phyloP scores from a whole-genome alignment of 92 coral and sea anemone genomes.

The Siderastrea radians region DNA sequence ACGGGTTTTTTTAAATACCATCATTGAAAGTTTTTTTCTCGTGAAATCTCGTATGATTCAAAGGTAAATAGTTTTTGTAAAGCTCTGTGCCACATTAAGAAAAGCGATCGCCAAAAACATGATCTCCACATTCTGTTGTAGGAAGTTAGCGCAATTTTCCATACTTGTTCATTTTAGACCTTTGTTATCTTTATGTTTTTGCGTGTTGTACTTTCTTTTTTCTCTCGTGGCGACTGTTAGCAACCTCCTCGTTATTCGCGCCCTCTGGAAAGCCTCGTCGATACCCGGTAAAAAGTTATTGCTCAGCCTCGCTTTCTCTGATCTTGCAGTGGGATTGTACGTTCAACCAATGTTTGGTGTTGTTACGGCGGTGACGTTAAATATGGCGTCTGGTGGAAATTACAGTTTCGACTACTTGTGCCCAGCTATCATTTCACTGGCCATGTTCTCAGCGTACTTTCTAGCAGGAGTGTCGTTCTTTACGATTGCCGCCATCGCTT shows the following conservation, averaged over 20 bases:
- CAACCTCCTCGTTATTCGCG: not conserved
- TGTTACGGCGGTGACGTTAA: not conserved
- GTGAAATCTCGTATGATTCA: no score
- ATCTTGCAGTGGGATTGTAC: not conserved
- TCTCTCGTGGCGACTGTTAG: not conserved
- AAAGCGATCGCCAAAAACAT: no score
- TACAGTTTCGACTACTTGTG: not conserved
- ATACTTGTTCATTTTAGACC: no score
- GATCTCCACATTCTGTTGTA: no score
- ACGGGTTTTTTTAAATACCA: no score
- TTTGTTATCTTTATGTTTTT: not conserved
- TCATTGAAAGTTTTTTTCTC: no score
- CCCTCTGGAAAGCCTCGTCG: not conserved
- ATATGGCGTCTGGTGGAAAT: not conserved
- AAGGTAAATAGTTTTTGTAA: no score
- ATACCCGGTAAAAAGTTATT: not conserved
- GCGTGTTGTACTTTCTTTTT: not conserved
- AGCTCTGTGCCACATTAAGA: no score
- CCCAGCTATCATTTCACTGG: not conserved
- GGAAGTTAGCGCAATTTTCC: no score
- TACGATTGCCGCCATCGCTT: not conserved
- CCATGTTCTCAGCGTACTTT: not conserved
- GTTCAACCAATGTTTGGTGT: not conserved
- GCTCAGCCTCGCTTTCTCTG: constrained; percentile 6
- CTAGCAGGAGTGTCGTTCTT: not conserved